Evolutionary conservation across 1,140 invertebrate genomes (phyloP), one percentile per base, ranked within the genome.

Genomic region (Nylanderia fulva): DNA sequence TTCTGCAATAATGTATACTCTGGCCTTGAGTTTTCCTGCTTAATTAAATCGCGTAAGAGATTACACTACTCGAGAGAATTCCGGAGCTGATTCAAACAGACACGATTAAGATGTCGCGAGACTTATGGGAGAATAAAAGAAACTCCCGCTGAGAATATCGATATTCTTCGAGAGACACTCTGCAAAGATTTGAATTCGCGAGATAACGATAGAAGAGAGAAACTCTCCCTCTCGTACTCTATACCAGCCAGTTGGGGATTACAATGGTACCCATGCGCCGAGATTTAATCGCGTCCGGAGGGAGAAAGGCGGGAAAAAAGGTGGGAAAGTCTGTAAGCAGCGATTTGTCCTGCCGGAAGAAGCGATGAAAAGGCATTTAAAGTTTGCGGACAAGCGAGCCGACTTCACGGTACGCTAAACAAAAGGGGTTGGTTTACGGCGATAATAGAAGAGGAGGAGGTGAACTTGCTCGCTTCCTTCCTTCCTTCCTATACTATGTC

Each of bases 311-410:
- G 52, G 66, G 29, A 71, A 33, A 80, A 71, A 45, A 52, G 1
- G 63, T 33, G 36, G 54, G 66, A 39, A 82, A 82, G 71, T 39
- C 52, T 79, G 66, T 82, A 82, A 82, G 77, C 77, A 72, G 77
- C 77, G 58, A 82, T 82, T 82, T 82, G 77, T 72, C 66, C 66
- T 29, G 66, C 15, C 52, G 76, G 29, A 63, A 84, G 42, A 29
- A 84, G 39, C 64, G 84, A 83, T 85, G 79, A 85, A 85, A 85
- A 56, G 79, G 54, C 64, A 84, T 82, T 83, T 83, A 85, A 85
- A 83, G 84, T 85, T 82, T 72, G 77, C 58, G 77, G 80, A 72
- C 77, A 82, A 42, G 77, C 66, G 66, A 58, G 64, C 29, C 58
- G 80, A 63, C 63, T 77, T 86, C 82, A 84, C 60, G 82, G 42